Conservation (phyloP, 2,888 invertebrate genomes). For the Dasypolia templi region DNA sequence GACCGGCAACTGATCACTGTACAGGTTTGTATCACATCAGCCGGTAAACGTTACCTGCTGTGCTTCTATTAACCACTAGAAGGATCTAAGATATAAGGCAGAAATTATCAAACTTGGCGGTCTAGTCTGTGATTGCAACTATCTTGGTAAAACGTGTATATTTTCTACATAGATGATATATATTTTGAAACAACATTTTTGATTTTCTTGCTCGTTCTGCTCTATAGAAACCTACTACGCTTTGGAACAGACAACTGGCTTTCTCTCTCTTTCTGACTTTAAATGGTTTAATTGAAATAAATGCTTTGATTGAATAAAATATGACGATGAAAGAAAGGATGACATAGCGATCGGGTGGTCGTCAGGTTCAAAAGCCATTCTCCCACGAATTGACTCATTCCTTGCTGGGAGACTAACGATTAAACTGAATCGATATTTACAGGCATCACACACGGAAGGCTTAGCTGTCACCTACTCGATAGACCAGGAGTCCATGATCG, state of each 20-base stretch:
- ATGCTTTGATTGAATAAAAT: not conserved
- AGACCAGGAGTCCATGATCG: slow-evolving; percentile 78
- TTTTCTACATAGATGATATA: too few species aligned
- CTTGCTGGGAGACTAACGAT: not conserved
- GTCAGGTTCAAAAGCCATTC: not conserved
- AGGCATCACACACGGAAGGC: slow-evolving; percentile 91
- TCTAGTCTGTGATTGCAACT: not conserved
- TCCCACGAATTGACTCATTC: not conserved
- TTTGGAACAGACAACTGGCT: not conserved
- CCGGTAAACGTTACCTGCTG: not conserved
- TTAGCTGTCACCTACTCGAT: slow-evolving; percentile 83
- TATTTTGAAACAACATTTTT: not conserved
- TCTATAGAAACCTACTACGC: not conserved
- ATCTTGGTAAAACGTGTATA: too few species aligned
- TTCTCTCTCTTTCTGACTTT: too few species aligned
- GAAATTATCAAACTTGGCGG: not conserved
- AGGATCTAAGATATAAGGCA: too few species aligned
- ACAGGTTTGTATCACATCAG: slow-evolving; percentile 76
- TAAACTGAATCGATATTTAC: slow-evolving; percentile 9
- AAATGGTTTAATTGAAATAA: not conserved
- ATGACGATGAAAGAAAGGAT: not conserved
- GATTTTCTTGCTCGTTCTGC: not conserved
- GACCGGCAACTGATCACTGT: slow-evolving; percentile 87
- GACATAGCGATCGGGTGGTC: not conserved
- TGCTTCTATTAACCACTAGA: not conserved